Evolutionary conservation across 2,888 invertebrate genomes (phyloP), one percentile per base, ranked within the genome.

Genomic region (Germaria angustata): DNA sequence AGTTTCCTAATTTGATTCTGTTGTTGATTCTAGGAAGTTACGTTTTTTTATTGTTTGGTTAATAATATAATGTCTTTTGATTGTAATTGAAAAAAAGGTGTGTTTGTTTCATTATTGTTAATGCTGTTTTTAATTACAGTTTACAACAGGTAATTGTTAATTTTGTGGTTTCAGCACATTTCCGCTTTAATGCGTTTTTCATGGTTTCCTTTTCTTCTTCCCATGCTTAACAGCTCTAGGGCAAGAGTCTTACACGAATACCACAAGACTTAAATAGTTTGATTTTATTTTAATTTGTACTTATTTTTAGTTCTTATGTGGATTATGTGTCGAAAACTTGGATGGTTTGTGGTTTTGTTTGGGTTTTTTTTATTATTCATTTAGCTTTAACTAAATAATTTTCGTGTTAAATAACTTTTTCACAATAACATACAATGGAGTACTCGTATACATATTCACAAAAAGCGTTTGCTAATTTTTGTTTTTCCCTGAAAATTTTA

Each of bases 81-180:
- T 78, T 57, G 11, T 32, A 13, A n/a, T n/a, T n/a, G n/a, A n/a
- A n/a, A 20, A 15, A 46, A 68, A 51, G 24, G 24, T 59, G 68
- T 57, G 24, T 55, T 68, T 32, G 8, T 46, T 36, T n/a, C 68
- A 7, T 51, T 53, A 55, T 55, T 81, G 44, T 59, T 44, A 20
- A 59, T 44, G 28, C 32, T 79, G 32, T 32, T 17, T 53, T 22
- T 75, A 75, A 82, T 76, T 79, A 49, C 46, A 75, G 66, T 22
- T 66, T 76, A 32, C 22, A n/a, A 17, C 39, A 41, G 46, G 71
- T 66, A 72, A 71, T 71, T 75, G 61, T 51, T 32, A 59, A 61
- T 68, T 59, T 68, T 61, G 78, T 71, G 82, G 82, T 79, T 79
- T 79, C 36, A 65, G 65, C 75, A 61, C 53, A 63, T 79, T 57